Base-by-base conservation (phyloP, 1,140 invertebrate genomes). In the Drosophila ogumai region DNA sequence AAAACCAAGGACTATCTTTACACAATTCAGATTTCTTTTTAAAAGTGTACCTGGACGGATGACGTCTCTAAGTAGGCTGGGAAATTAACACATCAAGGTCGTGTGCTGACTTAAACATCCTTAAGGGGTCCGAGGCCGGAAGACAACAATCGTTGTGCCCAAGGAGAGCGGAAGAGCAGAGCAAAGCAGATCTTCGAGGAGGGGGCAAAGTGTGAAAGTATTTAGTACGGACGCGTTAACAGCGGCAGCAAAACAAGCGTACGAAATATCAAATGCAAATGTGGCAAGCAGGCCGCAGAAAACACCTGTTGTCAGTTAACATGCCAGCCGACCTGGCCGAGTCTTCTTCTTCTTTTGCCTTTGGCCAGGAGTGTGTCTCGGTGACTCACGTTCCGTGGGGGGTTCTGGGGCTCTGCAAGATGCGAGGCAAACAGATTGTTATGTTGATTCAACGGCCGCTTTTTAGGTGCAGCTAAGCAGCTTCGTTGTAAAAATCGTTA, bases 61-160 rank as follows among this genome's bases (percentile, higher is more conserved):
- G 52, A 36, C 65, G 47, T 38, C 31, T 44, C 40, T 22, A 40
- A 66, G 63, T 55, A 63, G 69, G 47, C 63, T 69, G 63, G 76
- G 69, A 91, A 91, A 91, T 91, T 91, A 91, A 87, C 87, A 91
- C 88, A 75, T 91, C 87, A 91, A 91, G 87, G 87, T 91, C 87
- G 78, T 76, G 59, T 69, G 66, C 69, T 57, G 64, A 71, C 75
- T 52, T 58, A 13, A 43, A 65, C 66, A 76, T 79, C 66, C 75
- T 58, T 66, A 73, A 74, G 58, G 61, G 44, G 67, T 34, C 64
- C 40, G 49, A 52, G 78, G 73, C 82, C 82, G 82, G 82, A 85
- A 85, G 56, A 81, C 71, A 74, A 79, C 82, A 78, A 72, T 81
- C 59, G 78, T 57, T 12, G 47, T 57, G 46, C 25, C 25, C 40